Evolutionary conservation across 2,797 vertebrate genomes (phyloP), one percentile per base, ranked within the genome.

Genomic region (Sylvilagus floridanus): DNA sequence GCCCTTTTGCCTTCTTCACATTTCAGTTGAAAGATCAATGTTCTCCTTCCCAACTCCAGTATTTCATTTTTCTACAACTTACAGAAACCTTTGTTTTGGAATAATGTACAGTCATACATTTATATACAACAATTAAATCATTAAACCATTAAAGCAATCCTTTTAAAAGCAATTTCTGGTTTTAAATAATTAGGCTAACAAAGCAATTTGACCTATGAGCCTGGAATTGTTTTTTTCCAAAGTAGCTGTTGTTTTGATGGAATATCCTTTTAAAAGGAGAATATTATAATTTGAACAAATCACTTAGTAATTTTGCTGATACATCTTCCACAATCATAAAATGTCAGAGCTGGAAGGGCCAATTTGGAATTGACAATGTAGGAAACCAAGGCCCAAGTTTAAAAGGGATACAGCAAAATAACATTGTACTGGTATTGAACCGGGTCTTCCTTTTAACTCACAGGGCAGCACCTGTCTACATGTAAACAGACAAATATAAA

Each of bases 41-140:
- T 88, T 87, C 30, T 71, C 82, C 68, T 89, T 88, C 72, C 95
- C 47, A 88, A 37, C 16, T 73, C 63, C 26, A 76, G n/a, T 28
- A 91, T 94, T 92, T 95, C 85, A 77, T 77, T 93, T 91, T 94
- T 93, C 84, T 91, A 76, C 60, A 65, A 75, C 62, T 86, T 78
- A 89, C n/a, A 68, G 73, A 93, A 92, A 88, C 13, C 24, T 83
- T 84, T 47, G 30, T 65, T 90, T 92, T 57, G 28, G 8, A 7
- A 37, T 72, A 87, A 75, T 32, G 4, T 47, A 24, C 37, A 47
- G n/a, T 47, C 62, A 57, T 37, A 86, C 16, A 86, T 81, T 86
- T 71, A 57, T 26, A 77, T 79, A 63, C 62, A 52, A 47, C 42
- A 47, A 47, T 47, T 47, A 47, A 47, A 47, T 47, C 42, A 47